Conservation (phyloP, 1,140 invertebrate genomes). For the Hypothenemus hampei region DNA sequence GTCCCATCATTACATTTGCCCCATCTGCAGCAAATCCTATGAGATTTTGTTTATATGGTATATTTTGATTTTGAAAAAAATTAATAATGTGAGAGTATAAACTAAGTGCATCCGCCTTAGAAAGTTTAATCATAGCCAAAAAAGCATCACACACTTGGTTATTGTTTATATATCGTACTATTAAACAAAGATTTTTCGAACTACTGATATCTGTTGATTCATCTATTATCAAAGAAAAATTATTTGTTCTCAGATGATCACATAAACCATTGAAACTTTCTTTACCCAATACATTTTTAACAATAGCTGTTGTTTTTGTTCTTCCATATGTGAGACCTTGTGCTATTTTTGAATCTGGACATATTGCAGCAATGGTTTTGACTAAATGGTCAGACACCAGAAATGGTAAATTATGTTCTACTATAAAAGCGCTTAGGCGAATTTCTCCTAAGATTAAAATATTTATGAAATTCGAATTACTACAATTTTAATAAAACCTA, state of each 20-base stretch:
- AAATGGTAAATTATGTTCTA: slow-evolving; percentile 30
- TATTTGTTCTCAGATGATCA: slow-evolving; percentile 31
- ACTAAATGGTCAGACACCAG: slow-evolving; percentile 21
- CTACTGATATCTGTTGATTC: slow-evolving; percentile 41
- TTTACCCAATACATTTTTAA: slow-evolving; percentile 24
- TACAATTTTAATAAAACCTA: slow-evolving; percentile 7
- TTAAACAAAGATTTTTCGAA: slow-evolving; percentile 40
- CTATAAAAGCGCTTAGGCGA: slow-evolving; percentile 17
- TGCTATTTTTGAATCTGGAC: slow-evolving; percentile 23
- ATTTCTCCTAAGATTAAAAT: slow-evolving; percentile 10
- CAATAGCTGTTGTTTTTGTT: slow-evolving; percentile 17
- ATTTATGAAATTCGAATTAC: slow-evolving; percentile 1
- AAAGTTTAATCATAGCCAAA: neutral
- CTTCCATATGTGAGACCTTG: slow-evolving; percentile 13
- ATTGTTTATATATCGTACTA: slow-evolving; percentile 13
- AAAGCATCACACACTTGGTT: neutral
- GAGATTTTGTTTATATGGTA: slow-evolving; percentile 42
- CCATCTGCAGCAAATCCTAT: slow-evolving; percentile 46
- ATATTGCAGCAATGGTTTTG: slow-evolving; percentile 16
- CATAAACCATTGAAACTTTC: slow-evolving; percentile 18
- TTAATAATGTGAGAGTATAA: neutral
- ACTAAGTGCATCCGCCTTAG: neutral
- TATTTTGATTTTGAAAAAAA: slow-evolving; percentile 27
- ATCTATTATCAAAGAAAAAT: slow-evolving; percentile 45
- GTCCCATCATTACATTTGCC: slow-evolving; percentile 44